Base-by-base conservation (phyloP, 2,888 invertebrate species). In the Baccha elongata region DNA sequence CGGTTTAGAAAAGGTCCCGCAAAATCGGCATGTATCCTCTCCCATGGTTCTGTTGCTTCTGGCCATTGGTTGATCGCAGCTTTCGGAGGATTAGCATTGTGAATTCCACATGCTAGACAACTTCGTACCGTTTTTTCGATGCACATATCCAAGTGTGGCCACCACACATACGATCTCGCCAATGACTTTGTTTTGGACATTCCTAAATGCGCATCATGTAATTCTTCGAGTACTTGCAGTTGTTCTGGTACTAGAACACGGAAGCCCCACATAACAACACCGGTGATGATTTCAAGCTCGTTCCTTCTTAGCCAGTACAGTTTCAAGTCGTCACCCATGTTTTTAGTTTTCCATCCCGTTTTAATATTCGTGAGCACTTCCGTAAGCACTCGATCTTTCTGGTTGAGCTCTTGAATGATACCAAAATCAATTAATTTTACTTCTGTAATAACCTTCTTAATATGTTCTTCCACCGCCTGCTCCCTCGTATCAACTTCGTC, bases 161-260 rank as follows among this genome's bases (percentile, higher is more conserved):
- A n/a, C 26, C 23, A 58, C n/a, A 58, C 17, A 15, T 40, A 58
- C 17, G 58, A 58, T 17, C 58, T 40, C 3, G 58, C 23, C 23
- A 62, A 44, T 19, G 44, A 62, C 6, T 64, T 40, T 8, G 26
- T 48, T 40, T 37, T n/a, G n/a, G n/a, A n/a, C n/a, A n/a, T n/a
- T n/a, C n/a, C n/a, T n/a, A n/a, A n/a, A n/a, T n/a, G n/a, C 10
- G 50, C 65, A 35, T 19, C 10, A 13, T 65, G 65, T 40, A 65
- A 8, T 13, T 65, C 52, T 15, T 52, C 10, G 6, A 29, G 26
- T 8, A 65, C 42, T 8, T 42, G 52, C 10, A 52, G 29, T 6
- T 37, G 37, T 40, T 23, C 19, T 10, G 48, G 64, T 50, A 64
- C 48, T 48, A 48, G 11, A 64, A 64, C 65, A 26, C 48, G 50